Evolutionary conservation across 2,888 invertebrate genomes (phyloP), one percentile per base, ranked within the genome.

Genomic region (Archips crataeganus): DNA sequence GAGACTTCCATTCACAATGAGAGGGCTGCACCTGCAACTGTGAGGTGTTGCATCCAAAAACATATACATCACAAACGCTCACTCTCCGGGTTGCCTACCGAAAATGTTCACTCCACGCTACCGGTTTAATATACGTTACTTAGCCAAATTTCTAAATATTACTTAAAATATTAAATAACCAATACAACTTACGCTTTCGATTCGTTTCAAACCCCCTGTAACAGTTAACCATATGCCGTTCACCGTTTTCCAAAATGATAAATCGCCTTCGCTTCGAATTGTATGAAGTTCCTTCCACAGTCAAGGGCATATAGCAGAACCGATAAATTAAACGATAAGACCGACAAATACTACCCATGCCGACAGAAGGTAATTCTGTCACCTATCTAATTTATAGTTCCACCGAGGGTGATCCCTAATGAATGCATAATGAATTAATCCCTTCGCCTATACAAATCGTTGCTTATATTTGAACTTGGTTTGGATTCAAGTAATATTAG

Each of bases 401-500:
- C 68, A 32, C 51, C 60, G 74, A 69, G 74, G 69, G 65, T n/a
- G 65, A 74, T 70, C 74, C 61, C 70, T 74, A 70, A 74, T 74
- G 74, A 70, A 74, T 74, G 74, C 51, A 70, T 74, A 74, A 74
- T 74, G 60, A 65, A 74, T 74, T 69, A 70, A 74, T 64, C 74
- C 74, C 70, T 65, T 64, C 59, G 67, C 36, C 57, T 67, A 68
- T 72, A 72, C 72, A 72, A 72, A 72, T 68, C 39, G 72, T 62
- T 54, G 67, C 64, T 49, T 67, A 63, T 63, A 68, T 72, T 59
- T 57, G 36, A 68, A 32, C 32, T 57, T 34, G 47, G 63, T 47
- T 60, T 36, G n/a, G 60, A 57, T 57, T 57, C 57, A 3, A 23
- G 57, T 32, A 49, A n/a, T 49, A 57, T 57, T 57, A 57, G 57